Evolutionary conservation across 2,797 vertebrate species (phyloP).

Genomic region (Paramormyrops hopkinsi): DNA sequence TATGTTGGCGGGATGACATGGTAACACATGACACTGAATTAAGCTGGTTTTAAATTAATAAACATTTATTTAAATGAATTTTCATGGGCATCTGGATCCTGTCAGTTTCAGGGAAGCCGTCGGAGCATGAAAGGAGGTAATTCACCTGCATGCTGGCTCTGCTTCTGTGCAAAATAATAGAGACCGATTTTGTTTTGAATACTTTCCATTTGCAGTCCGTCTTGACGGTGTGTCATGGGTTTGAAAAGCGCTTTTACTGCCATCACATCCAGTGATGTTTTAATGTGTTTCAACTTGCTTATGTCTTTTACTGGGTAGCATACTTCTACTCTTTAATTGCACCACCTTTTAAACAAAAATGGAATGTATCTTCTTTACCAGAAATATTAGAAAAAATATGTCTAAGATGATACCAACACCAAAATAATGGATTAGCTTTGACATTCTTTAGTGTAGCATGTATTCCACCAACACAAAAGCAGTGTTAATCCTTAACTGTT

Average conservation of each 20-base stretch:
- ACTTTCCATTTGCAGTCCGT: not conserved
- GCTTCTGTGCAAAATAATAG: not conserved
- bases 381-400: not conserved
- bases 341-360: not conserved
- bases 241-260: slow-evolving; percentile 13
- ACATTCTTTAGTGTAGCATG: not conserved
- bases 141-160: slow-evolving; percentile 10
- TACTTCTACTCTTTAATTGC: not conserved
- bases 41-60: not conserved
- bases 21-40: not conserved
- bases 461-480: not conserved
- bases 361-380: not conserved
- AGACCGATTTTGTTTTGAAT: slow-evolving; percentile 13
- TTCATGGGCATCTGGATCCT: not conserved
- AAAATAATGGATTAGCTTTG: not conserved
- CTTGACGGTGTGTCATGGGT: slow-evolving; percentile 7
- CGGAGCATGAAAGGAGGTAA: not conserved
- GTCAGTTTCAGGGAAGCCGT: not conserved
- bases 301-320: not conserved
- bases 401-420: not conserved
- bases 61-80: not conserved
- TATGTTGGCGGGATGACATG: not conserved
- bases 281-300: slow-evolving; percentile 4
- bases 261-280: not conserved
- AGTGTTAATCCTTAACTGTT: not conserved